phyloP scores from a whole-genome alignment of 2,888 invertebrate genomes.

The Nomada flava region DNA sequence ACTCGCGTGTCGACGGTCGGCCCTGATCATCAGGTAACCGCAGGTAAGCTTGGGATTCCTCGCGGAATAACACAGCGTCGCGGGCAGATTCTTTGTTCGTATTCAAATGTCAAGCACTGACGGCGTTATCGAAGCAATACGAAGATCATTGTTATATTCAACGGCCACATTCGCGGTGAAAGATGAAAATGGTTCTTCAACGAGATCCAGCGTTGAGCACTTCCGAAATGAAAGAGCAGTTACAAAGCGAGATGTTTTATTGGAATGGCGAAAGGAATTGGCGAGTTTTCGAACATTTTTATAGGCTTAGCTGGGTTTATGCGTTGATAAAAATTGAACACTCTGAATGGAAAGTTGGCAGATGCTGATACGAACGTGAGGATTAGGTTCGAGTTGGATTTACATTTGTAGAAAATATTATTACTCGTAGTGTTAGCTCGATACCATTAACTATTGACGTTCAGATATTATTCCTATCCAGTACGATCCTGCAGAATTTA shows the following conservation, averaged over 20 bases:
- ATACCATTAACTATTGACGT: too few species aligned
- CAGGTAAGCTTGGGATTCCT: conserved; percentile 22
- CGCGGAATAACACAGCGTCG: conserved; percentile 7
- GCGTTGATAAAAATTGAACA: neutral
- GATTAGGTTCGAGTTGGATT: too few species aligned
- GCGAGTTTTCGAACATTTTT: neutral
- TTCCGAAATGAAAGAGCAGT: too few species aligned
- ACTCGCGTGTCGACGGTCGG: conserved; percentile 48
- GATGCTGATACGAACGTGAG: too few species aligned
- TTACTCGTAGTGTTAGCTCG: too few species aligned
- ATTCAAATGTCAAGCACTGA: neutral
- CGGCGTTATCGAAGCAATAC: neutral
- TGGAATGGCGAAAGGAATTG: neutral
- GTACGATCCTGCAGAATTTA: too few species aligned
- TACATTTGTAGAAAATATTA: too few species aligned
- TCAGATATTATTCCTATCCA: too few species aligned
- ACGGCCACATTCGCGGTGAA: neutral
- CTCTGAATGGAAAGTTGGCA: neutral
- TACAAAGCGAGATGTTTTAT: too few species aligned
- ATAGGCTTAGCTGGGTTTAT: neutral
- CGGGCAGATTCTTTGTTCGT: neutral
- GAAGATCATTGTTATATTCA: neutral
- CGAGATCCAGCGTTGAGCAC: neutral
- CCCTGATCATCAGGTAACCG: conserved; percentile 10
- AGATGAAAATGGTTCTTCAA: conserved; percentile 7